Percentiles rank a stretch among this genome's conserved stretches.
Evolutionary conservation across 1,140 invertebrate genomes (phyloP).

Genomic region (Coenobita brevimanus): DNA sequence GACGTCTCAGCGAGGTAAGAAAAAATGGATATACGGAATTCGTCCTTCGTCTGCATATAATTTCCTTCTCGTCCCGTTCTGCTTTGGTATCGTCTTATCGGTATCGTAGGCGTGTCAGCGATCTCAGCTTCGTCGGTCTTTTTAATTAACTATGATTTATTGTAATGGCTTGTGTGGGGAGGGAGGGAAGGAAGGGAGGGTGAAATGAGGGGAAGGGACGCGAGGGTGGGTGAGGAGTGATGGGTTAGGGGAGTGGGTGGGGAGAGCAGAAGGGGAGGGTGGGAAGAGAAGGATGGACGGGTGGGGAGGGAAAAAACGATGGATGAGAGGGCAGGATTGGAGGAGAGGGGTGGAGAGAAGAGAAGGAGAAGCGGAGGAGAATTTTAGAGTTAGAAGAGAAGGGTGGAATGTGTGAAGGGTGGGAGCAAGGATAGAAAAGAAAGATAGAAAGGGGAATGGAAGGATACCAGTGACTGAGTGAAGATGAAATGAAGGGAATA

Average conservation of each 20-base stretch:
- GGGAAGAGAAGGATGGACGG: background rate
- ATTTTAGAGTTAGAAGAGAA: too few relatives aligned
- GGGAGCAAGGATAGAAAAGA: too few relatives aligned
- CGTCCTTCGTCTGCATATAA: too few relatives aligned
- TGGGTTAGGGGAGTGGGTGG: background rate
- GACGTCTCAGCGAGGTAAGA: too few relatives aligned
- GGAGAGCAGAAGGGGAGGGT: background rate
- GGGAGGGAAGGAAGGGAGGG: background rate
- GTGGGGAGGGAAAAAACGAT: background rate
- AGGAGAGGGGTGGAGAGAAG: background rate
- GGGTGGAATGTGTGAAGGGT: too few relatives aligned
- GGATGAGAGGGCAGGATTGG: background rate
- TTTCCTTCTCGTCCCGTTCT: too few relatives aligned
- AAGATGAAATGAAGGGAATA: too few relatives aligned
- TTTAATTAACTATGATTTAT: constrained; percentile 65
- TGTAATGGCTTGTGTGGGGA: constrained; percentile 37
- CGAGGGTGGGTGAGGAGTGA: background rate
- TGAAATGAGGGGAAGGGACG: background rate
- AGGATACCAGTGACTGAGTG: too few relatives aligned
- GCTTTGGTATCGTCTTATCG: too few relatives aligned
- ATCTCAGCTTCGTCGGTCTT: constrained; percentile 33
- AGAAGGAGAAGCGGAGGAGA: too few relatives aligned
- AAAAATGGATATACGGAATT: too few relatives aligned
- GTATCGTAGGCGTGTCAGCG: constrained; percentile 32
- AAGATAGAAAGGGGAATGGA: too few relatives aligned